These are phyloP conservation scores for Bujurquina vittata DNA, from an alignment of 2,113 vertebrate species.

Conservation along the genomic window DNA sequence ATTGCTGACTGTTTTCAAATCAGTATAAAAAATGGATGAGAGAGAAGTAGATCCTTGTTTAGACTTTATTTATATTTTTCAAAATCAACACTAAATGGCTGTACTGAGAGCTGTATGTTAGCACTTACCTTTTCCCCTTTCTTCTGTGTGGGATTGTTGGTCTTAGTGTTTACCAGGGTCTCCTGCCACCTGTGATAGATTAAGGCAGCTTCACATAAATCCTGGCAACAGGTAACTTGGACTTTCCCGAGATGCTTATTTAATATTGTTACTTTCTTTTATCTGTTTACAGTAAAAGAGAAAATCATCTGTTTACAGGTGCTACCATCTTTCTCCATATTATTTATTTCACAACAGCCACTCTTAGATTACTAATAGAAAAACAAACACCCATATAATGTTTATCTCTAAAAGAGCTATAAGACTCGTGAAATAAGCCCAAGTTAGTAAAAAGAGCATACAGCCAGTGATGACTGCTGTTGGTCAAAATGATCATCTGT, in stretches of 20 bases:
- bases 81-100: background rate
- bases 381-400: background rate
- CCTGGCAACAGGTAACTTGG: background rate
- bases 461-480: background rate
- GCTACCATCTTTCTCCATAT: background rate
- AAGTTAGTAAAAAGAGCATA: background rate
- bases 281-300: background rate
- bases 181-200: constrained; percentile 57
- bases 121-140: constrained; percentile 49
- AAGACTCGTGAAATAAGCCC: background rate
- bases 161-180: constrained; percentile 35
- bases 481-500: background rate
- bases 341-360: background rate
- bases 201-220: background rate
- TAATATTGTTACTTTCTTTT: background rate
- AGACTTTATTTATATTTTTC: background rate
- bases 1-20: background rate
- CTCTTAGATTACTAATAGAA: no score
- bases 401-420: background rate
- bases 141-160: constrained; percentile 50
- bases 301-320: background rate
- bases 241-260: background rate
- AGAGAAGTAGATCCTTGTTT: background rate
- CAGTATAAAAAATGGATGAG: background rate
- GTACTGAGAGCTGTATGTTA: background rate